phyloP scores from a whole-genome alignment of 2,888 invertebrate species.

The Tetropium fuscum region DNA sequence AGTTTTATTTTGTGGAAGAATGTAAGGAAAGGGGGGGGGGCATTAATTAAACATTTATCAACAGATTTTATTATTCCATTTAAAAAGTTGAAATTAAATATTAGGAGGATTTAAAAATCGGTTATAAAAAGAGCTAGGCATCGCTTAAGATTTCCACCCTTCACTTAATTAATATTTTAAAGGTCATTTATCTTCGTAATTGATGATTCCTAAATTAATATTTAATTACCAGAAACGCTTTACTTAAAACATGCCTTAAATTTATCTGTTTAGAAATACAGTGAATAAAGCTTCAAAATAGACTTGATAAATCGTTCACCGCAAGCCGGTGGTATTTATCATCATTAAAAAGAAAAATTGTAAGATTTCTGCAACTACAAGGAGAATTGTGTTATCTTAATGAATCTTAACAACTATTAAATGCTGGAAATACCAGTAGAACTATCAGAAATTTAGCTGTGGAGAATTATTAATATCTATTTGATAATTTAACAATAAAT shows the following conservation, averaged over 20 bases:
- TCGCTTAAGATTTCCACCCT: constrained; percentile 47
- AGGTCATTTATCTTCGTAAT: constrained; percentile 62
- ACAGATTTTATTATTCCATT: constrained; percentile 20
- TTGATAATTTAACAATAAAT: not conserved
- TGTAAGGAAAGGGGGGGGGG: not conserved
- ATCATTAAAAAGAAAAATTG: constrained; percentile 39
- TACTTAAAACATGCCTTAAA: constrained; percentile 51
- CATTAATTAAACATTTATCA: constrained; percentile 13
- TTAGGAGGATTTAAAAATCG: constrained; percentile 24
- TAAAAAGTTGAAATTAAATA: constrained; percentile 34
- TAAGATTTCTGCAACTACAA: constrained; percentile 4
- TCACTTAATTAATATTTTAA: constrained; percentile 61
- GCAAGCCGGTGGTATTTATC: constrained; percentile 38
- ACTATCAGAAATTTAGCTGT: no score
- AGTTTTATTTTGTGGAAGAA: not conserved
- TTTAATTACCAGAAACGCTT: constrained; percentile 59
- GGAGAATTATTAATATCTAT: not conserved
- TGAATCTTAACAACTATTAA: not conserved
- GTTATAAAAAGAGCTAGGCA: constrained; percentile 34
- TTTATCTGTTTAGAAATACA: constrained; percentile 48
- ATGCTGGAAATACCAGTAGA: no score
- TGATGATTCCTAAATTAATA: constrained; percentile 62
- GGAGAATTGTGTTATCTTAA: not conserved
- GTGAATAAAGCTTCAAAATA: constrained; percentile 42
- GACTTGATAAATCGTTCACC: constrained; percentile 46